Conservation (phyloP, 2,888 invertebrate genomes). For the Ochropacha duplaris region DNA sequence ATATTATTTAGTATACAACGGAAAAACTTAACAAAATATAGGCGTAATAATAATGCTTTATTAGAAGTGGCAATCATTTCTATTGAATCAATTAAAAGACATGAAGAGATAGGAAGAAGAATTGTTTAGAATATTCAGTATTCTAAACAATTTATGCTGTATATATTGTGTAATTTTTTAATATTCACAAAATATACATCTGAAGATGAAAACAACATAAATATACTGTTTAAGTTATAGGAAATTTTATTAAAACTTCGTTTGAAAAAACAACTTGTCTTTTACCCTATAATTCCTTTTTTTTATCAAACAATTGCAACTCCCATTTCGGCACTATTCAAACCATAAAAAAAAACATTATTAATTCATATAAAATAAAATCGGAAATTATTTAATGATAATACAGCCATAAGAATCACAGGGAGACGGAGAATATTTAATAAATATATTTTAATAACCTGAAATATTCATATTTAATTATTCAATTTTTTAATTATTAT, state of each 20-base stretch:
- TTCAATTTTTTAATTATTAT: conserved; percentile 2
- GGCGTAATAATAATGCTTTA: not conserved
- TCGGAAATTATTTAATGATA: conserved; percentile 29
- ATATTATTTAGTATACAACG: no score
- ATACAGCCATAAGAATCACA: conserved; percentile 68
- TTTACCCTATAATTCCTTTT: no score
- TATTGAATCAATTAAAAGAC: not conserved
- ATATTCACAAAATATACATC: no score
- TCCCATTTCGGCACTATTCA: not conserved
- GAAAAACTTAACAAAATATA: not conserved
- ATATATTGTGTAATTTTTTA: no score
- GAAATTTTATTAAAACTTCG: no score
- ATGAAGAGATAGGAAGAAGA: not conserved
- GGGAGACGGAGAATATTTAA: conserved; percentile 37
- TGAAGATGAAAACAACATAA: no score
- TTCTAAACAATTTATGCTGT: no score
- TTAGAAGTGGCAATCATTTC: not conserved
- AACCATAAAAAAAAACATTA: not conserved
- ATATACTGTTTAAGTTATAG: no score
- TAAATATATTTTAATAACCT: conserved; percentile 16
- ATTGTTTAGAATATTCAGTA: no score
- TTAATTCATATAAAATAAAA: conserved; percentile 9
- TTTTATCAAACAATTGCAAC: not conserved
- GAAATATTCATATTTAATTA: conserved; percentile 2
- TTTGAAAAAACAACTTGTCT: no score